phyloP scores from a whole-genome alignment of 1,140 invertebrate genomes.

The Diabrotica undecimpunctata region DNA sequence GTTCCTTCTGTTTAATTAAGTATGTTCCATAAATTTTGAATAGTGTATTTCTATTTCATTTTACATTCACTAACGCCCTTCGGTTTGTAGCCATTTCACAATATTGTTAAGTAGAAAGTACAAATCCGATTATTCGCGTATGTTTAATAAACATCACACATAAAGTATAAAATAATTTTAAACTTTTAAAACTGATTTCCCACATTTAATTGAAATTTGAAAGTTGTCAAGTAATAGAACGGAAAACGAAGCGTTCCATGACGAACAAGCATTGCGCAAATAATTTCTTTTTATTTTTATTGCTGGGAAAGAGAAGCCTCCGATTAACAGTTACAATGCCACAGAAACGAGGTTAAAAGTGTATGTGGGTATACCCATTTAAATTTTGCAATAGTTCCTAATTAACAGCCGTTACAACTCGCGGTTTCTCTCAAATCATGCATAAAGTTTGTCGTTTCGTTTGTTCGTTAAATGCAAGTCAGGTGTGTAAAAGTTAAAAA shows the following conservation, averaged over 20 bases:
- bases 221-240: neutral
- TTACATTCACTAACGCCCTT: no score
- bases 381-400: slow-evolving; percentile 5
- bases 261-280: neutral
- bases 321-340: slow-evolving; percentile 7
- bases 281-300: slow-evolving; percentile 6
- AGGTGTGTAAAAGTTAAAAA: neutral
- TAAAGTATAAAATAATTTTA: no score
- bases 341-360: slow-evolving; percentile 6
- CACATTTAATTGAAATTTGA: no score
- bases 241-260: slow-evolving; percentile 1
- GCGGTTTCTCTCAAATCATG: neutral
- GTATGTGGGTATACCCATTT: slow-evolving; percentile 1
- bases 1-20: no score
- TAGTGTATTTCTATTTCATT: no score
- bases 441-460: neutral
- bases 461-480: neutral
- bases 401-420: neutral
- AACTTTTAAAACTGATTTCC: no score
- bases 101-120: no score
- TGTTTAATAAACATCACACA: no score
- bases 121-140: no score
- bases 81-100: no score
- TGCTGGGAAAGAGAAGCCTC: neutral
- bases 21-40: no score